These are phyloP conservation scores for Apocrypta bakeri DNA, from an alignment of 1,140 invertebrate genomes.

Conservation along the genomic window DNA sequence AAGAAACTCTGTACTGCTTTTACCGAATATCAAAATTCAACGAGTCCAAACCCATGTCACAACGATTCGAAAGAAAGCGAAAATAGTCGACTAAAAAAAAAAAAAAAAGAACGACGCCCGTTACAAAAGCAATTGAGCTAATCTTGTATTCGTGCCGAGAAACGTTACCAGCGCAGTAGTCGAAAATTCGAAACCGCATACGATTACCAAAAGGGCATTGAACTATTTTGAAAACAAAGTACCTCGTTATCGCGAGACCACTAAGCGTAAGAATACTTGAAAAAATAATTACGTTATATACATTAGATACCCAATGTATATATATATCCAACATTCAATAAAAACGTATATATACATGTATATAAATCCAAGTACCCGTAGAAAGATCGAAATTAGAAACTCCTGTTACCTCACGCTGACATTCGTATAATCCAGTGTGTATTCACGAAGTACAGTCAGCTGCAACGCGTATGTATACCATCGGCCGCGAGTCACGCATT, in stretches of 20 bases:
- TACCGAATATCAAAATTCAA: not conserved
- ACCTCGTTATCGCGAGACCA: too few species aligned
- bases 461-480: not conserved
- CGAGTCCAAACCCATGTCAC: not conserved
- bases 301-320: too few species aligned
- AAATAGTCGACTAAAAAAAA: not conserved
- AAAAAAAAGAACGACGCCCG: not conserved
- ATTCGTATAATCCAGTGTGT: not conserved
- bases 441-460: not conserved
- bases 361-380: too few species aligned
- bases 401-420: not conserved
- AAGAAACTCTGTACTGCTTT: not conserved
- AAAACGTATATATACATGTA: too few species aligned
- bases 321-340: too few species aligned
- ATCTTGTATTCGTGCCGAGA: not conserved
- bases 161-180: not conserved
- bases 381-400: too few species aligned
- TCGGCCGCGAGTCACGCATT: not conserved
- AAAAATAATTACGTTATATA: too few species aligned
- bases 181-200: too few species aligned
- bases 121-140: slow-evolving; percentile 24
- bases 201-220: too few species aligned
- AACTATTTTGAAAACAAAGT: too few species aligned
- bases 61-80: slow-evolving; percentile 14
- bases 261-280: too few species aligned